A percentile compares a stretch with the other conserved stretches of the same genome.
These are phyloP conservation scores for Brachionus rubens DNA, from an alignment of 1,140 invertebrate genomes.

Conservation along the genomic window DNA sequence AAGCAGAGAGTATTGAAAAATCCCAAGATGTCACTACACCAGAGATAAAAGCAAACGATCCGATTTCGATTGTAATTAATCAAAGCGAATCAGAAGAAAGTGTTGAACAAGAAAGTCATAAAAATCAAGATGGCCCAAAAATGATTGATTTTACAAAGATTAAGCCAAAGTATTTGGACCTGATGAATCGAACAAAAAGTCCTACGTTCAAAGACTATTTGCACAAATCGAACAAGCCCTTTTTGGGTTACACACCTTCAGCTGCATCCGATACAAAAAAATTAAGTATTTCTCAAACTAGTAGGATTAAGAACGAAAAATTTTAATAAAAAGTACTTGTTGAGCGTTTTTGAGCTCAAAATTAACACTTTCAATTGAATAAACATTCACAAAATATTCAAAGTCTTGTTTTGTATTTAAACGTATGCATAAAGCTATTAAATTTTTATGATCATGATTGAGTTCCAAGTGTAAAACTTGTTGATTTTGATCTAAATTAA, in stretches of 20 bases:
- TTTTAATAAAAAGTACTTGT: constrained; percentile 7
- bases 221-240: constrained; percentile 26
- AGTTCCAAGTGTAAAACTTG: constrained; percentile 3
- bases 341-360: neutral
- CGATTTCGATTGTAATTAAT: neutral
- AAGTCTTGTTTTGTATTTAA: neutral
- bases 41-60: too few relatives aligned
- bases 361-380: constrained; percentile 15
- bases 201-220: constrained; percentile 19
- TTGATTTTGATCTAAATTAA: neutral
- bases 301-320: neutral
- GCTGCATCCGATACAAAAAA: neutral
- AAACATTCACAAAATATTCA: constrained; percentile 16
- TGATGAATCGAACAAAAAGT: neutral
- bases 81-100: neutral
- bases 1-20: too few relatives aligned
- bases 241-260: constrained; percentile 8
- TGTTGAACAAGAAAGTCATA: neutral
- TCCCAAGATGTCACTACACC: too few relatives aligned
- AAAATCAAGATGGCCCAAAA: too few relatives aligned
- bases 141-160: neutral
- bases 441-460: neutral
- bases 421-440: neutral
- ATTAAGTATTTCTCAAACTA: neutral
- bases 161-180: constrained; percentile 11